Evolutionary conservation across 1,140 invertebrate genomes (phyloP), one percentile per base, ranked within the genome.

Genomic region (Procambarus virginalis): DNA sequence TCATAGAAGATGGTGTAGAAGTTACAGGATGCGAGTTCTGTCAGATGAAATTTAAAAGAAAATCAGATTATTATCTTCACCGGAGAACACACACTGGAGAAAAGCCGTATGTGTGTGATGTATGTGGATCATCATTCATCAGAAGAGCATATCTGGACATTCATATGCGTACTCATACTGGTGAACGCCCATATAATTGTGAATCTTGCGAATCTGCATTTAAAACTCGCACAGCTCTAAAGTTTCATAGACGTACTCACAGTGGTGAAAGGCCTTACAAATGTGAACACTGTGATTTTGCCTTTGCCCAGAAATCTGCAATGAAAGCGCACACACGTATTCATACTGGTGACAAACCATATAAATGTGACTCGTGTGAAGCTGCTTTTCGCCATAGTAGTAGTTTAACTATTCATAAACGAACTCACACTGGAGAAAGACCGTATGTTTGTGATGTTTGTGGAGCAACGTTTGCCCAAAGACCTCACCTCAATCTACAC

Each of bases 81-180:
- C 81, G 88, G 22, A 55, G 75, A 48, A 89, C 81, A 22, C 88
- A 89, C 73, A 89, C 81, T 22, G 88, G 88, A 48, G 81, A 89
- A n/a, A 84, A 89, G n/a, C 80, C 88, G 2, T 89, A 84, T 79
- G 73, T 78, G 17, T 89, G 88, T 70, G 88, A 89, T 51, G 58
- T 89, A 22, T 89, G 88, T 70, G 73, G 81, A 2, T 58, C 88
- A 70, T 84, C 88, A 45, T 89, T 89, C 17, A 78, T 83, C 51
- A 55, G 88, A 14, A 84, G 81, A 64, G 60, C 75, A 9, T 84
- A 89, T 48, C 60, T 89, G n/a, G 88, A 84, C 75, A 68, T 84
- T 49, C 88, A 89, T 73, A 89, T 89, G 81, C 81, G 88, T 46
- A 89, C 80, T 34, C 88, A 89, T 68, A 89, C 88, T 20, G 88